Evolutionary conservation across 2,888 invertebrate species (phyloP), one percentile per base, ranked within the genome.

Genomic region (Syritta pipiens): DNA sequence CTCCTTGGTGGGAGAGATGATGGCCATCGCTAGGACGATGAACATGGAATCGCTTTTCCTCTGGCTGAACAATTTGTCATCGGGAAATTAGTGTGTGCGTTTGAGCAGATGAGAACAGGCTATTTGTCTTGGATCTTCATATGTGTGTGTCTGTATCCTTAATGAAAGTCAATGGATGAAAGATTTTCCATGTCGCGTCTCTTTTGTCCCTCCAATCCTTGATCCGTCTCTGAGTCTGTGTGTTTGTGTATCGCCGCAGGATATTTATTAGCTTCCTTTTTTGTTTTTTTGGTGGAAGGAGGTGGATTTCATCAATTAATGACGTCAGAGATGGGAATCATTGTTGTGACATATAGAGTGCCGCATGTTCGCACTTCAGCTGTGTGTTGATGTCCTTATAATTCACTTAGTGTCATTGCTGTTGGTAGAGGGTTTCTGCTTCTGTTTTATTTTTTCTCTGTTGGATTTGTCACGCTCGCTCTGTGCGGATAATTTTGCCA

Each of bases 31-130:
- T 12, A 17, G 32, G 24, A 53, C 22, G 53, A 53, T 37, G 53
- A 37, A 63, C 62, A 49, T 20, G 35, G 30, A 10, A 53, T 57
- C 55, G 17, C 20, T 49, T 63, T 68, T 26, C n/a, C 37, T 22
- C 30, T 28, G 48, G 57, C 28, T 63, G 44, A 51, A 63, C 57
- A 76, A 76, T 76, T 76, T 76, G 63, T 69, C 76, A 63, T 76
- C 63, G 51, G 37, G 44, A 63, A 76, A 76, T 51, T 76, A 69
- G 44, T 63, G 62, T 57, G 35, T 63, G 44, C 26, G 42, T 55
- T 55, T 53, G 32, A 19, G 30, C 53, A 62, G 26, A 19, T 30
- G 28, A 74, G 22, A 30, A 28, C 32, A 12, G 20, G 37, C 37
- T 60, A 68, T 68, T 76, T 63, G 40, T 63, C 69, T 76, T 69